Percentiles rank a stretch among this genome's conserved stretches.
Conservation (phyloP, 2,797 vertebrate genomes). For the Lateolabrax maculatus region DNA sequence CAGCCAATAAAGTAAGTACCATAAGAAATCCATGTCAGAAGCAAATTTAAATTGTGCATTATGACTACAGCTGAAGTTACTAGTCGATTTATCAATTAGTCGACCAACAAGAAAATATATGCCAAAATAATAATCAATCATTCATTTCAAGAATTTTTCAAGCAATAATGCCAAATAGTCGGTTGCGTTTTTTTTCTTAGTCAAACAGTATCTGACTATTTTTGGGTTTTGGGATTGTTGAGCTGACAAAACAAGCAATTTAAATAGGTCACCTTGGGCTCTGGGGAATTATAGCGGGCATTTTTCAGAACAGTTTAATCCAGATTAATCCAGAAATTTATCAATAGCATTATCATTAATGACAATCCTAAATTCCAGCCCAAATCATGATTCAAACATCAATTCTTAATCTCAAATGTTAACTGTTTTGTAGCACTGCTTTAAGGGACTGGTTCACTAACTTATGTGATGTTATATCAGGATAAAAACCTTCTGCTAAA, state of each 20-base stretch:
- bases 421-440: not conserved
- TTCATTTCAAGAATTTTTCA: not conserved
- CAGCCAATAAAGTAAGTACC: not conserved
- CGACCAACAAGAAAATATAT: not conserved
- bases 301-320: slow-evolving; percentile 10
- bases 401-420: not conserved
- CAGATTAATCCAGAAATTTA: slow-evolving; percentile 3
- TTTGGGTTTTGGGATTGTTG: not conserved
- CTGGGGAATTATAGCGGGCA: not conserved
- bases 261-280: not conserved
- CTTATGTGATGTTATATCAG: not conserved
- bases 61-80: slow-evolving; percentile 8
- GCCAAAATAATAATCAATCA: not conserved
- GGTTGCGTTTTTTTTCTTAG: not conserved
- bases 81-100: not conserved
- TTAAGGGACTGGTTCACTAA: not conserved
- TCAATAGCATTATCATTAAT: not conserved
- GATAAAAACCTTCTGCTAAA: slow-evolving; percentile 2
- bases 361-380: not conserved
- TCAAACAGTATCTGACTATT: not conserved
- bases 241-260: not conserved
- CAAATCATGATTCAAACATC: not conserved
- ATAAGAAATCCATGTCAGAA: slow-evolving; percentile 6
- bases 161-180: not conserved
- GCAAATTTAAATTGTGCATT: not conserved